A percentile compares a stretch with the other conserved stretches of the same genome.
Evolutionary conservation across 2,888 invertebrate genomes (phyloP).

Genomic region (Euzetes globulus): DNA sequence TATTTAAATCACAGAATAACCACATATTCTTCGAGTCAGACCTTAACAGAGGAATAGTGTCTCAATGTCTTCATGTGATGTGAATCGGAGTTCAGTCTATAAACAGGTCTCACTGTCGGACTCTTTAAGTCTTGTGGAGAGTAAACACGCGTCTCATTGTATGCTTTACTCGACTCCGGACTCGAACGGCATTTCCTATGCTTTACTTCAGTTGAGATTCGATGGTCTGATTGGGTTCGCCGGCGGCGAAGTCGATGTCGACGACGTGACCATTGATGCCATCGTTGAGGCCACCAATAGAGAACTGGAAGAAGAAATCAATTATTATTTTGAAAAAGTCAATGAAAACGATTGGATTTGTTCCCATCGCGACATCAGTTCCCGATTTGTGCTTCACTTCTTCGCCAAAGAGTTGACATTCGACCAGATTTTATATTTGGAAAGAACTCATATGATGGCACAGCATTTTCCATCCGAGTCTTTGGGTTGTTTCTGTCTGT

Average conservation of each 20-base stretch:
- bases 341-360: background rate
- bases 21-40: background rate
- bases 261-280: background rate
- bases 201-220: slow-evolving; percentile 6
- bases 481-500: too few species aligned
- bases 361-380: background rate
- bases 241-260: slow-evolving; percentile 4
- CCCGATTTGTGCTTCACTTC: background rate
- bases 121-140: background rate
- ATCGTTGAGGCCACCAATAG: slow-evolving; percentile 5
- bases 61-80: background rate
- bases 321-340: background rate
- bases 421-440: background rate
- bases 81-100: background rate
- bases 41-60: too few species aligned
- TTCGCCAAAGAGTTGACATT: background rate
- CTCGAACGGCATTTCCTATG: background rate
- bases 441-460: background rate
- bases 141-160: slow-evolving; percentile 43
- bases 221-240: slow-evolving; percentile 19
- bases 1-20: too few species aligned
- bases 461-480: background rate
- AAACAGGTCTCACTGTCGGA: background rate
- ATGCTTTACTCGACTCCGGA: slow-evolving; percentile 42
- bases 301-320: slow-evolving; percentile 23